These are phyloP conservation scores for Coelogynopora nodosa DNA, from an alignment of 2,888 invertebrate species.

Conservation along the genomic window DNA sequence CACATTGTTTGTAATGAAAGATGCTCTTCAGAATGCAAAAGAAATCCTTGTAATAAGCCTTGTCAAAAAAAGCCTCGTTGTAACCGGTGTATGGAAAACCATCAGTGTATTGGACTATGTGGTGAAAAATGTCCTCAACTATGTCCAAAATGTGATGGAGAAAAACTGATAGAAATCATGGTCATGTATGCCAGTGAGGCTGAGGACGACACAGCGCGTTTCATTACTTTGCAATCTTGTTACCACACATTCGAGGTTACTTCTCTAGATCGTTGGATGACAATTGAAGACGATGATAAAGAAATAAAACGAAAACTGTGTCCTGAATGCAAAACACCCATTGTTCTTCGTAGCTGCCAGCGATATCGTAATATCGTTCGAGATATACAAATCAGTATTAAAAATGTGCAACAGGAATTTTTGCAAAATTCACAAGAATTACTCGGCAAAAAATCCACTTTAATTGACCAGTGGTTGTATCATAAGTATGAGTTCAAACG, in stretches of 20 bases:
- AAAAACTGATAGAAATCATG: not conserved
- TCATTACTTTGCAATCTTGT: conserved; percentile 36
- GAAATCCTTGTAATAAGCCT: conserved; percentile 6
- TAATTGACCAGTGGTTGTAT: too few species aligned
- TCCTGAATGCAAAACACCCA: conserved; percentile 34
- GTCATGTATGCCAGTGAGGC: not conserved
- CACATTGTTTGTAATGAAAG: not conserved
- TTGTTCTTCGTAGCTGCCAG: conserved; percentile 4
- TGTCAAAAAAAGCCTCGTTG: conserved; percentile 16
- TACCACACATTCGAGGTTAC: conserved; percentile 34
- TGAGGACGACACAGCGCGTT: not conserved
- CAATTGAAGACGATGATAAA: not conserved
- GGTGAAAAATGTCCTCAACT: conserved; percentile 34
- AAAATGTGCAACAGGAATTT: not conserved
- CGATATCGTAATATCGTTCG: not conserved
- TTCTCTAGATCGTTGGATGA: conserved; percentile 28
- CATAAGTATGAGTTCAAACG: too few species aligned
- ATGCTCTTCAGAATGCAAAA: conserved; percentile 19
- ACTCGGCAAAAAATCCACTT: too few species aligned
- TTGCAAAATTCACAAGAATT: not conserved
- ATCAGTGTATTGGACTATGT: conserved; percentile 36
- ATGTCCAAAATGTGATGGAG: conserved; percentile 25
- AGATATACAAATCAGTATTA: not conserved
- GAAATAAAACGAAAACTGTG: conserved; percentile 1
- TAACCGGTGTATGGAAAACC: not conserved